These are phyloP conservation scores for Melanostoma scalare DNA, from an alignment of 2,888 invertebrate species.

Conservation along the genomic window DNA sequence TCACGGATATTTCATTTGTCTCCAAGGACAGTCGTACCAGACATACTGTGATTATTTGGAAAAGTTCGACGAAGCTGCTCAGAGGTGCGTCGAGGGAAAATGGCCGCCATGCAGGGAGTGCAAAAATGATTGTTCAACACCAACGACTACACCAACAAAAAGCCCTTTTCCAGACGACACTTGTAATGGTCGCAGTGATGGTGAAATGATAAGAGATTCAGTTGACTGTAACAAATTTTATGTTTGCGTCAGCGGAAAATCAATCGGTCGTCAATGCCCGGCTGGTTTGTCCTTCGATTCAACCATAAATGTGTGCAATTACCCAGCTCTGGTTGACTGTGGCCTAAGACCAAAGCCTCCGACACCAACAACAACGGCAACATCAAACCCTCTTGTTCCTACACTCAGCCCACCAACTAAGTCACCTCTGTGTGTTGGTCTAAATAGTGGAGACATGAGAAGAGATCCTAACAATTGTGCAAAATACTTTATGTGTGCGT, in stretches of 20 bases:
- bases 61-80: slow-evolving; percentile 42
- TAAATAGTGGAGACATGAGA: not conserved
- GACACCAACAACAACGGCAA: not conserved
- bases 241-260: slow-evolving; percentile 5
- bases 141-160: not conserved
- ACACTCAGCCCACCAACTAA: too few species aligned
- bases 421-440: too few species aligned
- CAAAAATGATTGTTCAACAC: not conserved
- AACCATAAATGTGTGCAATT: not conserved
- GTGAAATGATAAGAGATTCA: slow-evolving; percentile 21
- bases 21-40: not conserved
- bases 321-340: too few species aligned
- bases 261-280: not conserved
- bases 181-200: not conserved
- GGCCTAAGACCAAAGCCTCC: not conserved
- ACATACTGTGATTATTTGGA: slow-evolving; percentile 54
- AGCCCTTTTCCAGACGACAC: not conserved
- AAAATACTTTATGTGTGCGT: too few species aligned
- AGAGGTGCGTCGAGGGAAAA: slow-evolving; percentile 64
- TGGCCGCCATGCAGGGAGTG: slow-evolving; percentile 70
- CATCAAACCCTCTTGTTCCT: too few species aligned
- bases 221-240: slow-evolving; percentile 1
- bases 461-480: not conserved
- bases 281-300: slow-evolving; percentile 7
- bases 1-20: slow-evolving; percentile 68